Conservation (phyloP, 1,140 invertebrate species). For the Drosophila arawakana region DNA sequence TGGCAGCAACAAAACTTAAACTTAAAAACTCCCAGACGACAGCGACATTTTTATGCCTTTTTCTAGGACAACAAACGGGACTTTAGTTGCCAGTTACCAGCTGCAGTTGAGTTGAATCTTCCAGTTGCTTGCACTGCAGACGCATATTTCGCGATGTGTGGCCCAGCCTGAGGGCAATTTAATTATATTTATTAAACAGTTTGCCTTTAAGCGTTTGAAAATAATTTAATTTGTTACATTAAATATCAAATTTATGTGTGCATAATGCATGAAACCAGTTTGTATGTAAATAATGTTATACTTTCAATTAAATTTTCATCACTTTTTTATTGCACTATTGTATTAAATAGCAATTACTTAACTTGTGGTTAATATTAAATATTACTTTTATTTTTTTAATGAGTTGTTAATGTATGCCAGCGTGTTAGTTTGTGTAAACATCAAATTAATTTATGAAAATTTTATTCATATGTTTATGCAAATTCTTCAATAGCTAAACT, state of each 20-base stretch:
- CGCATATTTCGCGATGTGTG: constrained; percentile 41
- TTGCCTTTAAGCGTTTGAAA: not conserved
- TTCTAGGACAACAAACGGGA: constrained; percentile 24
- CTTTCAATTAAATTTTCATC: not conserved
- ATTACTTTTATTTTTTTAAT: not conserved
- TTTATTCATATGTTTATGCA: not conserved
- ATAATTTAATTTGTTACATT: not conserved
- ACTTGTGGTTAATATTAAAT: not conserved
- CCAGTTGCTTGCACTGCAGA: constrained; percentile 61
- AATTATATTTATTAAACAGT: constrained; percentile 25
- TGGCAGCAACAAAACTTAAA: constrained; percentile 43
- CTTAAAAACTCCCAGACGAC: constrained; percentile 67
- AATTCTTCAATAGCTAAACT: not conserved
- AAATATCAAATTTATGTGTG: not conserved
- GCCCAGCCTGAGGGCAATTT: constrained; percentile 8
- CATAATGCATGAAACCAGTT: not conserved
- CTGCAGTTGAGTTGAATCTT: constrained; percentile 45
- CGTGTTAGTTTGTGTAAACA: not conserved
- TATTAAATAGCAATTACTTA: constrained; percentile 10
- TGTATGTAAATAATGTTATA: not conserved
- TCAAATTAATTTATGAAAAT: not conserved
- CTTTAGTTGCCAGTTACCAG: not conserved
- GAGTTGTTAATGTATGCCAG: not conserved
- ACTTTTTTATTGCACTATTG: not conserved
- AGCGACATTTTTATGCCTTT: constrained; percentile 60